Base-by-base conservation (phyloP, 2,113 vertebrate species). In the Myodes glareolus region DNA sequence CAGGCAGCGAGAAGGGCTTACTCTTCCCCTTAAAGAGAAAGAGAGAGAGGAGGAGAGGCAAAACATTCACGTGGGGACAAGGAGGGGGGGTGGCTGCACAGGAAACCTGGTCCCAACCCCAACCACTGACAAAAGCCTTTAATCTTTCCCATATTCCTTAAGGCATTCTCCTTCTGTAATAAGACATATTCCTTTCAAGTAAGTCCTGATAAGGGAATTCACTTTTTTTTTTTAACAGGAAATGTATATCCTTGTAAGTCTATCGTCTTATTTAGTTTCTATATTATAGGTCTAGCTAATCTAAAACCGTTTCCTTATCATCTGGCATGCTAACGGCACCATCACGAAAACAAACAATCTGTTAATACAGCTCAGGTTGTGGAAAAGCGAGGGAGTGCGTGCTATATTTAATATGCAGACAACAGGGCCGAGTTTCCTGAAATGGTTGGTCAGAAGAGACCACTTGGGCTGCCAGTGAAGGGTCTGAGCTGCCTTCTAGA, bases 91-190 rank as follows among this genome's bases (percentile, higher is more conserved):
- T 98, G 97, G 98, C 98, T 99, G 98, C 99, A 99, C 99, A 99
- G 99, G 99, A 99, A 99, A 99, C 99, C 99, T 99, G 99, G 98
- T 98, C 98, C 98, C 98, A 99, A 98, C 99, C 98, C 99, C 98
- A 98, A 99, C 98, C 99, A 98, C 99, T 99, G 99, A 99, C 99
- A 99, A 99, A 99, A 99, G 99, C 99, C 99, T 99, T 99, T 99
- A 99, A 99, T 99, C 99, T 99, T 98, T 98, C 98, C 98, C 98
- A 98, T 99, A 99, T 98, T 99, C 99, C 99, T 98, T 97, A 99
- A 99, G 99, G 99, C 99, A 98, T 98, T 99, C 98, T 96, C 98
- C 98, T 98, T 98, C 98, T 99, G 98, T 98, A 97, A 98, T 98
- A 98, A 98, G 99, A 98, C 98, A 98, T 98, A 98, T 98, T 99